Conservation (phyloP, 2,113 vertebrate species). For the Plotosus lineatus region DNA sequence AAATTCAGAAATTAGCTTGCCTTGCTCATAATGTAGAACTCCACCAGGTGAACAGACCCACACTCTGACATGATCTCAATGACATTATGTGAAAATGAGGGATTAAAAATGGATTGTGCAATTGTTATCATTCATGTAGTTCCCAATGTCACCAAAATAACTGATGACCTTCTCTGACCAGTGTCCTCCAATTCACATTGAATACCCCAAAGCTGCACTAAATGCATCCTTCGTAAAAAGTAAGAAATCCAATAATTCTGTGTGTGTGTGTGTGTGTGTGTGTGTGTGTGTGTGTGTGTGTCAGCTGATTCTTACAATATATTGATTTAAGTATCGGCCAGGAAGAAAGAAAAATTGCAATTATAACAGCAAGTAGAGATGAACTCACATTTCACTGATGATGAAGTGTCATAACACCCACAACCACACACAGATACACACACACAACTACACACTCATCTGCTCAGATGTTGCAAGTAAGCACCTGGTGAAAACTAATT, state of each 20-base stretch:
- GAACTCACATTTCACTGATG: conserved; percentile 28
- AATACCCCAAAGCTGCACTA: background rate
- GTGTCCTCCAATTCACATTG: background rate
- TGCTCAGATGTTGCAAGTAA: conserved; percentile 28
- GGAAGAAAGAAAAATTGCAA: conserved; percentile 23
- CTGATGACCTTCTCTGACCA: too few species aligned
- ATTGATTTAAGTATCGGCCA: conserved; percentile 15
- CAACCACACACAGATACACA: conserved; percentile 31
- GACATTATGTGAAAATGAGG: too few species aligned
- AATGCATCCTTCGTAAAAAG: background rate
- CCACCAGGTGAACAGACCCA: too few species aligned
- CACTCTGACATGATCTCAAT: too few species aligned
- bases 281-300: background rate
- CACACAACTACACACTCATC: conserved; percentile 26
- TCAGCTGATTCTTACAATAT: background rate
- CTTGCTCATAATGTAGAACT: too few species aligned
- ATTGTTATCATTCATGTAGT: too few species aligned
- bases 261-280: background rate
- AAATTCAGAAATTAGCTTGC: too few species aligned
- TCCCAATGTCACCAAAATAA: too few species aligned
- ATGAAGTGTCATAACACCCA: conserved; percentile 5
- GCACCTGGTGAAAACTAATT: conserved; percentile 33
- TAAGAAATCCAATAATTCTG: background rate
- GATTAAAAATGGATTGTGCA: too few species aligned
- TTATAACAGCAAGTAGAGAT: conserved; percentile 42